These are phyloP conservation scores for Syngnathus typhle DNA, from an alignment of 2,113 vertebrate genomes.

Conservation along the genomic window DNA sequence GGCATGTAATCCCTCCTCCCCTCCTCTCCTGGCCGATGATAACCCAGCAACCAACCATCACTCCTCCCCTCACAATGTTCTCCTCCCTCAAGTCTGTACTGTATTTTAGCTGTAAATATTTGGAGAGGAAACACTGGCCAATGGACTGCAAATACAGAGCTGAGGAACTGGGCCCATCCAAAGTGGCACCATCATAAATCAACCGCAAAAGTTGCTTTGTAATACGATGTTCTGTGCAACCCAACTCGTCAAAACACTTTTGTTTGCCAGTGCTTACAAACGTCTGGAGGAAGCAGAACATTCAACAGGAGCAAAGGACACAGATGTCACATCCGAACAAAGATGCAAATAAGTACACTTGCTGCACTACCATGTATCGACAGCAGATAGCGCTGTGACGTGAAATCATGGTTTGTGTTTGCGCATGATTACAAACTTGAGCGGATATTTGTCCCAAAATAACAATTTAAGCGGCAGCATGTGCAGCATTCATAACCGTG, in stretches of 20 bases:
- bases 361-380: neutral
- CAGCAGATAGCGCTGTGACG: neutral
- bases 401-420: neutral
- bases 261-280: slow-evolving; percentile 21
- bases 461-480: neutral
- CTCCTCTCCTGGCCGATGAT: slow-evolving; percentile 32
- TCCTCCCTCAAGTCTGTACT: neutral
- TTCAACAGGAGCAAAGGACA: slow-evolving; percentile 29
- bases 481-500: neutral
- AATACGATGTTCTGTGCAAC: no score
- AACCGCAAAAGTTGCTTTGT: no score
- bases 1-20: slow-evolving; percentile 53
- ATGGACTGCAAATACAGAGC: neutral
- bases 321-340: slow-evolving; percentile 1
- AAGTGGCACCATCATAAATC: neutral
- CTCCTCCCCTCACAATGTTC: slow-evolving; percentile 24
- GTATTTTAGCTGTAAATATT: slow-evolving; percentile 8
- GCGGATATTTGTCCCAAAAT: neutral
- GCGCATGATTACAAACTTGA: neutral
- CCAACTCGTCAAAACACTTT: no score
- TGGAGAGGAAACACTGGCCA: slow-evolving; percentile 1
- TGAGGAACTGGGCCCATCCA: neutral
- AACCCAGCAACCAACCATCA: slow-evolving; percentile 34
- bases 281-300: slow-evolving; percentile 22
- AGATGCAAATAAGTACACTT: neutral